Evolutionary conservation across 2,888 invertebrate species (phyloP).

Genomic region (Gymnoscelis rufifasciata): DNA sequence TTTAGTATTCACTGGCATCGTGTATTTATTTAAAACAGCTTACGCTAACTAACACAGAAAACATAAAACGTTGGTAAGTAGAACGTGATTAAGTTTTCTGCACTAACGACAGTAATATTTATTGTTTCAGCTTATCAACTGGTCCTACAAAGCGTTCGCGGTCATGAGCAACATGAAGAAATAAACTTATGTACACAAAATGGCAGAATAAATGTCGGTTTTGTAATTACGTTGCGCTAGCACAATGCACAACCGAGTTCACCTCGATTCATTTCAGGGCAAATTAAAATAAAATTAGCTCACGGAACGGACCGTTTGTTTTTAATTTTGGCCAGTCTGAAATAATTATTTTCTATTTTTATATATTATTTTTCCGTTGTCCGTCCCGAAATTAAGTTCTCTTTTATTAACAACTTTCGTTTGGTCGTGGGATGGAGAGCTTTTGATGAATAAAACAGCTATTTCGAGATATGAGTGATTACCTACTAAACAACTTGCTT

Average conservation of each 20-base stretch:
- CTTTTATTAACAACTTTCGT: not conserved
- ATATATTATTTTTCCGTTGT: constrained; percentile 1
- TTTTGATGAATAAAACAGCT: not conserved
- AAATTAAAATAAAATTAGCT: constrained; percentile 36
- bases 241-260: constrained; percentile 31
- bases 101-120: too few species aligned
- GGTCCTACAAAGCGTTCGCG: constrained; percentile 75
- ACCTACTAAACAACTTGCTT: too few species aligned
- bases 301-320: constrained; percentile 29
- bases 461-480: too few species aligned
- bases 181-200: constrained; percentile 36
- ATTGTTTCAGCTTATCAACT: constrained; percentile 70
- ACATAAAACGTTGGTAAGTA: too few species aligned
- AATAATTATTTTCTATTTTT: constrained; percentile 2
- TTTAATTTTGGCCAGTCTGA: constrained; percentile 31
- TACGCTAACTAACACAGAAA: too few species aligned
- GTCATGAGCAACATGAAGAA: constrained; percentile 73
- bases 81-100: too few species aligned
- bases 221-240: constrained; percentile 34
- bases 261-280: constrained; percentile 34
- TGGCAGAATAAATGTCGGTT: constrained; percentile 28
- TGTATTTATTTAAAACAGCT: too few species aligned
- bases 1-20: too few species aligned
- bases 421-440: not conserved
- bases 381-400: not conserved